Evolutionary conservation across 2,797 vertebrate genomes (phyloP).

Genomic region (Acanthurus tractus): DNA sequence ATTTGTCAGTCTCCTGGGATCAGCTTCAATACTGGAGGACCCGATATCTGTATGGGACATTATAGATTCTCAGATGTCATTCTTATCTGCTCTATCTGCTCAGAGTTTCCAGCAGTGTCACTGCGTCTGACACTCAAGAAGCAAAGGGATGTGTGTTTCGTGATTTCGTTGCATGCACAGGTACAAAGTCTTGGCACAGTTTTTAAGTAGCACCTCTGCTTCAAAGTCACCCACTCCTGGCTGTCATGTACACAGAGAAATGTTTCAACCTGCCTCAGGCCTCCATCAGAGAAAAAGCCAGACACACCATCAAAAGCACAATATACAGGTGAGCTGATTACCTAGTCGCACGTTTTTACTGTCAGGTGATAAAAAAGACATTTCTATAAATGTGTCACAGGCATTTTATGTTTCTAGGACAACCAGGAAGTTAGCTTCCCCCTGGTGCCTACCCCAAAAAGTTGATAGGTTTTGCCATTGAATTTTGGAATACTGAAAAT

Average conservation of each 20-base stretch:
- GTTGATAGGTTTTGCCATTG: no score
- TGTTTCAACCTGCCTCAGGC: neutral
- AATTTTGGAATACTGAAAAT: no score
- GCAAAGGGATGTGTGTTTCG: neutral
- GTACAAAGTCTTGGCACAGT: neutral
- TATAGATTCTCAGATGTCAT: conserved; percentile 53
- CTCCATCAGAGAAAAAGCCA: neutral
- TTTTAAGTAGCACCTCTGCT: neutral
- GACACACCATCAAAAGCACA: neutral
- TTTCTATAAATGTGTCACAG: no score
- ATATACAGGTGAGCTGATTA: neutral
- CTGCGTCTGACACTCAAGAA: neutral
- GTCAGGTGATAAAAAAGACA: neutral
- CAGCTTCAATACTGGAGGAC: conserved; percentile 36
- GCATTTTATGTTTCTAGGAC: no score
- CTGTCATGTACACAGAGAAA: neutral
- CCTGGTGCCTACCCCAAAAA: no score
- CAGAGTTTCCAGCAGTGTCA: neutral
- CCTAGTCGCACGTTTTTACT: conserved; percentile 4
- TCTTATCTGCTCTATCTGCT: conserved; percentile 26
- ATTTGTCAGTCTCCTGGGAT: conserved; percentile 67
- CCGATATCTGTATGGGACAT: conserved; percentile 46
- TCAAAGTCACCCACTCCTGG: neutral
- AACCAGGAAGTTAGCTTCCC: no score
- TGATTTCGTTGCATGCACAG: neutral